Percentiles rank a stretch among this genome's conserved stretches.
These are phyloP conservation scores for Ctenicera cuprea DNA, from an alignment of 2,888 invertebrate species.

Conservation along the genomic window DNA sequence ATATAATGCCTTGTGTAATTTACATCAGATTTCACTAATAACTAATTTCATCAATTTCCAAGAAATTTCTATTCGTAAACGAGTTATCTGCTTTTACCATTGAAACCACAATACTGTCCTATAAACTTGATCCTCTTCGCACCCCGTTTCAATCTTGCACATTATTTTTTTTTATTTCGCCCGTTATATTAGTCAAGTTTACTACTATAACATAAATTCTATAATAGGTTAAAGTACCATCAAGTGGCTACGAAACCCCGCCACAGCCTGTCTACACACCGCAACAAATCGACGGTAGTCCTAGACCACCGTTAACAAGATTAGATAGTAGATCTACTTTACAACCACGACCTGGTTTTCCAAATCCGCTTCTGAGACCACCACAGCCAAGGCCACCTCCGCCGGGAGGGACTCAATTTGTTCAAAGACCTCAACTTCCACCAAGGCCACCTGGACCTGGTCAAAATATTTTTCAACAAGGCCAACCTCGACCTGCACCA, in stretches of 20 bases:
- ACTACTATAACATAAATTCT: slow-evolving; percentile 1
- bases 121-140: too few species aligned
- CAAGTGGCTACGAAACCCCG: slow-evolving; percentile 50
- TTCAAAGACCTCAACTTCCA: slow-evolving; percentile 63
- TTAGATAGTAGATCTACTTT: slow-evolving; percentile 72
- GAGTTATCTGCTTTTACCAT: too few species aligned
- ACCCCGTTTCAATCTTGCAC: not conserved
- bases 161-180: not conserved
- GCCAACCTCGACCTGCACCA: slow-evolving; percentile 31
- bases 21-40: too few species aligned
- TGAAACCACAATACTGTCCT: too few species aligned
- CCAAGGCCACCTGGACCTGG: slow-evolving; percentile 58
- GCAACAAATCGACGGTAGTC: slow-evolving; percentile 51
- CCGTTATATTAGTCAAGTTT: not conserved
- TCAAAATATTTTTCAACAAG: slow-evolving; percentile 51
- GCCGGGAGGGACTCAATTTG: slow-evolving; percentile 61
- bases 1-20: too few species aligned
- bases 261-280: slow-evolving; percentile 52
- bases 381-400: slow-evolving; percentile 65
- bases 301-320: slow-evolving; percentile 69
- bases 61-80: too few species aligned
- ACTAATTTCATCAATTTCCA: too few species aligned
- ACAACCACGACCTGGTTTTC: slow-evolving; percentile 64
- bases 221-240: slow-evolving; percentile 39
- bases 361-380: slow-evolving; percentile 64